These are phyloP conservation scores for Peromyscus maniculatus DNA, from an alignment of 2,113 vertebrate genomes.

Conservation along the genomic window DNA sequence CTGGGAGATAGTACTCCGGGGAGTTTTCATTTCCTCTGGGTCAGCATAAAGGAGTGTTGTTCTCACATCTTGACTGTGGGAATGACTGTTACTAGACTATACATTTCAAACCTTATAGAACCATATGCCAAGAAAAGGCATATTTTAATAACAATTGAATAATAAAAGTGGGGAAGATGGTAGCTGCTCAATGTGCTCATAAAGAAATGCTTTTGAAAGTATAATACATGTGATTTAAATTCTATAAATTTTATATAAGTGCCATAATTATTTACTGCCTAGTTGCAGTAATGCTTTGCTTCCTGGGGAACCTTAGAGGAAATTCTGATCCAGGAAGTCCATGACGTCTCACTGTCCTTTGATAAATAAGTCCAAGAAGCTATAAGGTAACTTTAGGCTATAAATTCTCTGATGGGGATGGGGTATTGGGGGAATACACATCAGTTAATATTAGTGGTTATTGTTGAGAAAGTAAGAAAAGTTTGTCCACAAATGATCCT, in stretches of 20 bases:
- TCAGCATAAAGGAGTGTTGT: too few relatives aligned
- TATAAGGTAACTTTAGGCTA: not conserved
- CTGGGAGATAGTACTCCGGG: not conserved
- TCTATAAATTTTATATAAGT: not conserved
- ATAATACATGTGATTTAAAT: not conserved
- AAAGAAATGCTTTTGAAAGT: conserved; percentile 33
- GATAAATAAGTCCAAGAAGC: not conserved
- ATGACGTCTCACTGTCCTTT: not conserved
- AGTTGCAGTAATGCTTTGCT: not conserved
- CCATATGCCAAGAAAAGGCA: not conserved
- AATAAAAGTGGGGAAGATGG: not conserved
- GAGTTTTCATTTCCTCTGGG: not conserved
- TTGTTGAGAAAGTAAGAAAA: not conserved
- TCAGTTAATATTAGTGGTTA: not conserved
- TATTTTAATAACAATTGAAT: conserved; percentile 14
- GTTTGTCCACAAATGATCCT: conserved; percentile 29
- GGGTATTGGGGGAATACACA: not conserved
- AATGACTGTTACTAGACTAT: not conserved
- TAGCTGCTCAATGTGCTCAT: not conserved
- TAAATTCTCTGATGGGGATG: not conserved
- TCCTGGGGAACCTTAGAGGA: not conserved
- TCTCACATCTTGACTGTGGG: not conserved
- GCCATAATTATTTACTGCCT: not conserved
- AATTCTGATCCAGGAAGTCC: not conserved
- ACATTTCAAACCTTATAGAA: not conserved